Conservation (phyloP, 2,888 invertebrate genomes). For the Hyposoter dolosus region DNA sequence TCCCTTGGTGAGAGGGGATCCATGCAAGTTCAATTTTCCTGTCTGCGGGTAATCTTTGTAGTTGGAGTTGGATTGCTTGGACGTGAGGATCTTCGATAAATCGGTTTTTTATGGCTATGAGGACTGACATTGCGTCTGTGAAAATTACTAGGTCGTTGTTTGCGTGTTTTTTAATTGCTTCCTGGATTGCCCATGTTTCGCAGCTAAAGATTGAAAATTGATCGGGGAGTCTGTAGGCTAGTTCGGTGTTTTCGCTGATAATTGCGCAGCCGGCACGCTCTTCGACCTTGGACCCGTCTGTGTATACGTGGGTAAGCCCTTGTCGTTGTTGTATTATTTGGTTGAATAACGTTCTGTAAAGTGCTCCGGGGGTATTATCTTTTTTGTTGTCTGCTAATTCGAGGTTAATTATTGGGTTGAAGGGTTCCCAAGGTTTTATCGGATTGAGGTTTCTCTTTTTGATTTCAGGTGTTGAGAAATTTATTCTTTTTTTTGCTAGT, state of each 20-base stretch:
- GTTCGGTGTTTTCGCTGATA: conserved; percentile 8
- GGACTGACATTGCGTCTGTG: neutral
- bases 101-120: conserved; percentile 4
- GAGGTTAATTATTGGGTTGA: conserved; percentile 8
- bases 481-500: neutral
- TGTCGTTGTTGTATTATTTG: neutral
- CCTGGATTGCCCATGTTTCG: conserved; percentile 39
- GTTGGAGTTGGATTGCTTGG: conserved; percentile 21
- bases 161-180: neutral
- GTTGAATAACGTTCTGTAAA: conserved; percentile 10
- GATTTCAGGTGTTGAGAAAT: neutral
- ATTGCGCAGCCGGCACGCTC: conserved; percentile 39
- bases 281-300: conserved; percentile 45
- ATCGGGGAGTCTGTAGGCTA: conserved; percentile 16
- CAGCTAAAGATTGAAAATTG: conserved; percentile 30
- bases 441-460: neutral
- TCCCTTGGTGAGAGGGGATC: conserved; percentile 52
- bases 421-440: neutral
- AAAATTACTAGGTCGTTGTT: neutral
- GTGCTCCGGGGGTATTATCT: neutral
- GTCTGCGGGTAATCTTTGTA: neutral
- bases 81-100: neutral
- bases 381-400: conserved; percentile 9
- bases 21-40: conserved; percentile 24
- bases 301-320: conserved; percentile 15